Evolutionary conservation across 2,113 vertebrate species (phyloP).

Genomic region (Sylvia atricapilla): DNA sequence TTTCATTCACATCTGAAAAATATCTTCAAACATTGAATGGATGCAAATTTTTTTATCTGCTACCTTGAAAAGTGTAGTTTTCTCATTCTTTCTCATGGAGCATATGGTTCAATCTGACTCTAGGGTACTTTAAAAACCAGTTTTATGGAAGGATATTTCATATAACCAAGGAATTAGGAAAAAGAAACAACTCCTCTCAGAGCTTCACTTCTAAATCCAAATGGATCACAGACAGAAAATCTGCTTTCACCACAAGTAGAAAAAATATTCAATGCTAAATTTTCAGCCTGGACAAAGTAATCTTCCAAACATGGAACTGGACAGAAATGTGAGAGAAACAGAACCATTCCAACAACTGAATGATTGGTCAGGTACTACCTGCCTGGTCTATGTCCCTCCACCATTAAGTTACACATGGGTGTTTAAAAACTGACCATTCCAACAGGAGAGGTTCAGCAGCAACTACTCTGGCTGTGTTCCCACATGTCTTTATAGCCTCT

Average conservation of each 20-base stretch:
- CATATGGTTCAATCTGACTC: neutral
- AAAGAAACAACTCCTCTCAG: neutral
- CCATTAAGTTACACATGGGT: neutral
- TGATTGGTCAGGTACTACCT: neutral
- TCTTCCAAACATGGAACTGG: neutral
- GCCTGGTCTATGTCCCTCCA: neutral
- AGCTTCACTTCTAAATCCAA: neutral
- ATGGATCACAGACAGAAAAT: neutral
- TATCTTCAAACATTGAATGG: neutral
- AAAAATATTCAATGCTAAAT: neutral
- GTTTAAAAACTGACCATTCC: neutral
- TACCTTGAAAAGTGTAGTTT: neutral
- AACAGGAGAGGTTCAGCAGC: neutral
- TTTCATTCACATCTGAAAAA: conserved; percentile 22
- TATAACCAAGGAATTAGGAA: neutral
- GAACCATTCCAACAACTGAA: neutral
- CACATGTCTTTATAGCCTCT: conserved; percentile 1
- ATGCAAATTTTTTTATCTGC: neutral
- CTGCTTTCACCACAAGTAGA: neutral
- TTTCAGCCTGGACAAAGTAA: neutral
- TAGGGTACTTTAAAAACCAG: neutral
- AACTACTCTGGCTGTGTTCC: neutral
- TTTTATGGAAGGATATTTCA: neutral
- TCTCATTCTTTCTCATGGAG: neutral
- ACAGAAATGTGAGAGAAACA: neutral